phyloP scores from a whole-genome alignment of 92 coral and sea anemone genomes.

The Paramuricea clavata region DNA sequence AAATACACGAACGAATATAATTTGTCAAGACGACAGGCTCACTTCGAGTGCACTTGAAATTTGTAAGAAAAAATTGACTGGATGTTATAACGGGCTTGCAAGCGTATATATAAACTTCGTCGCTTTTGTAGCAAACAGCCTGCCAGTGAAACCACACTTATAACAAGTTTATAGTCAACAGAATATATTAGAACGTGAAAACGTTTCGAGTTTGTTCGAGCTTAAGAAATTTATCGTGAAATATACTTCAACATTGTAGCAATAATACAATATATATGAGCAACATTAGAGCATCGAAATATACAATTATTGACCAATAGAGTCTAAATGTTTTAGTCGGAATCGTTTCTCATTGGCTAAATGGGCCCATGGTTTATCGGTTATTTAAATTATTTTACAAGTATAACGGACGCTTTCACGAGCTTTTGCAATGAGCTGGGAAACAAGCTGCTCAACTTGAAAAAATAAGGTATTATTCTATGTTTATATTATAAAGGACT shows the following conservation, averaged over 20 bases:
- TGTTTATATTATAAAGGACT: neutral
- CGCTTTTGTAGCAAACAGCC: neutral
- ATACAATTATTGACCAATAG: neutral
- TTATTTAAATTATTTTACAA: neutral
- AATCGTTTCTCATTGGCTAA: neutral
- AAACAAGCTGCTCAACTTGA: neutral
- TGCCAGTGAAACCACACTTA: neutral
- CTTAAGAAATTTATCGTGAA: neutral
- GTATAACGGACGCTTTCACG: neutral
- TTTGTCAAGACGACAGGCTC: neutral
- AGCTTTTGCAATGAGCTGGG: neutral
- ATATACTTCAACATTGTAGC: neutral
- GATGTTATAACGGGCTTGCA: neutral
- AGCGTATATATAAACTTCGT: neutral
- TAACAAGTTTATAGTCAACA: no score
- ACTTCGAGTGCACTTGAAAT: neutral
- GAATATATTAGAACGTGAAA: no score
- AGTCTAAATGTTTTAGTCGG: neutral
- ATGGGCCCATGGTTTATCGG: neutral
- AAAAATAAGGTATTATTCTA: neutral
- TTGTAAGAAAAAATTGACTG: neutral
- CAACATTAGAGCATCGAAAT: neutral
- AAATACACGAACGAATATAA: neutral
- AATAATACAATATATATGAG: neutral
- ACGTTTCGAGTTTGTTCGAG: no score